A percentile compares a stretch with the other conserved stretches of the same genome.
Conservation (phyloP, 2,113 vertebrate species). For the Accipiter virgatus region DNA sequence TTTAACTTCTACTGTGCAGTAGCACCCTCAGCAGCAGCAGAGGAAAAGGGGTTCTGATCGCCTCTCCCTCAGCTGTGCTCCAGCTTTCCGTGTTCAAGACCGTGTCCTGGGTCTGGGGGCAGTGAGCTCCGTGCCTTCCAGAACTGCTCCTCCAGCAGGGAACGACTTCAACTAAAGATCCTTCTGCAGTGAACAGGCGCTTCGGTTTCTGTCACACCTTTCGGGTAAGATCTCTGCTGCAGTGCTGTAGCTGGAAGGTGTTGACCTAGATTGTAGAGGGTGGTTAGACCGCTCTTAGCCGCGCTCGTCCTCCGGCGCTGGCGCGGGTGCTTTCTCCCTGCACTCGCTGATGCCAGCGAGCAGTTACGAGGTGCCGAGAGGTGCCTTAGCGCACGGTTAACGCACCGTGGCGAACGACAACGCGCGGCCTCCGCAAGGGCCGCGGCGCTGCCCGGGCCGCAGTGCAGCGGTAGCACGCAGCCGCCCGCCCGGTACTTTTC, state of each 20-base stretch:
- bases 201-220: too few species aligned
- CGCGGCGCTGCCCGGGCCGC: not conserved
- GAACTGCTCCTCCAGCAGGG: too few species aligned
- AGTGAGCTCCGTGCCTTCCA: not conserved
- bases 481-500: not conserved
- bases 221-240: not conserved
- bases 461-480: not conserved
- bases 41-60: accelerated
- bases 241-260: not conserved
- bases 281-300: not conserved
- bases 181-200: accelerated
- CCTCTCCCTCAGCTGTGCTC: accelerated
- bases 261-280: not conserved
- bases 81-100: too few species aligned
- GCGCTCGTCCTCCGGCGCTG: accelerated
- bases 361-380: accelerated
- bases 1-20: too few species aligned
- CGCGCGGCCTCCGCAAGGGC: not conserved
- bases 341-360: accelerated
- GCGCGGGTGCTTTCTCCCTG: accelerated
- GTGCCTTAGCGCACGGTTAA: accelerated
- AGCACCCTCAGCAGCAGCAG: not conserved
- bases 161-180: accelerated
- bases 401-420: accelerated
- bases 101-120: accelerated